Evolutionary conservation across 2,888 invertebrate species (phyloP), one percentile per base, ranked within the genome.

Genomic region (Ornithoptera priamus): DNA sequence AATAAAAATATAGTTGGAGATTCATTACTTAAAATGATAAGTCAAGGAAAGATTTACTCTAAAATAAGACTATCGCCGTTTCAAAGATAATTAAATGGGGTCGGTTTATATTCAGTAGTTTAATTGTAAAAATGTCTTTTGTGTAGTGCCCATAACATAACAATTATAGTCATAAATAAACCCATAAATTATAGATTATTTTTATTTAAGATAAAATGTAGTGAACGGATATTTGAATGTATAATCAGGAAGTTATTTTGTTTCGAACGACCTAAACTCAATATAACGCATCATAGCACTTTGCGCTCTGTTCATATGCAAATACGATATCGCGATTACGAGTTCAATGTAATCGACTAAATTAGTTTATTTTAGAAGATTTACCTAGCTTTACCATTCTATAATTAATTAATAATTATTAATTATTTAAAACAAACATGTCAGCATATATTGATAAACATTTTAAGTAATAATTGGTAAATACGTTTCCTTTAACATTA

Each of bases 361-460:
- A 68, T 68, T 68, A 68, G 68, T 68, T 68, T 68, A 63, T 62
- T 58, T 20, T 62, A 22, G 18, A 42, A 30, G 46, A 20, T 24
- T 46, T 63, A 62, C 63, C 24, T 22, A 15, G 62, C 67, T 62
- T 62, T 46, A 46, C 30, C 68, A 58, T 68, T 58, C 5, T 20
- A 30, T 46, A 46, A 68, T 63, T 30, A 68, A 63, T 68, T 68
- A 68, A 58, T 58, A 30, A 57, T 68, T 46, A 68, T 63, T 42
- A 68, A 63, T n/a, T 15, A 15, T 62, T 63, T 42, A 46, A 61
- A 39, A 10, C 42, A 59, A 50, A 59, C 46, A 65, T 46, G 22
- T 62, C 22, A 53, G 20, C 4, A 24, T 56, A 39, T 42, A 46
- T 46, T 2, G 22, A 17, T n/a, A 8, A 46, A 62, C 17, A 39